Conservation (phyloP, 2,888 invertebrate species). For the Drosophila cognata region DNA sequence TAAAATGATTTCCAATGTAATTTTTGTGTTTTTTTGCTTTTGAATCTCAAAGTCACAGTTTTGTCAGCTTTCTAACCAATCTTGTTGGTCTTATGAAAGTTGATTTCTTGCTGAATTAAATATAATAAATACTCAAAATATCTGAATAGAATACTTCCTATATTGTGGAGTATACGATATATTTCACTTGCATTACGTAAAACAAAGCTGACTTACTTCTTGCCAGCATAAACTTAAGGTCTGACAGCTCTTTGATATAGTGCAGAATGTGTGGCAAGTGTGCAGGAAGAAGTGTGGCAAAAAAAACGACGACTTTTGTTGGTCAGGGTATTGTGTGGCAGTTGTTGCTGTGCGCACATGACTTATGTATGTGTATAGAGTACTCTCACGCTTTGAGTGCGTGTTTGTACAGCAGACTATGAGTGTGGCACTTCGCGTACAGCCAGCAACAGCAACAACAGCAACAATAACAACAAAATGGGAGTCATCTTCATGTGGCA, state of each 20-base stretch:
- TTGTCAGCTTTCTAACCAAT: neutral
- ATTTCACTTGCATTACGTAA: slow-evolving; percentile 8
- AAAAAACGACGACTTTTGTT: slow-evolving; percentile 5
- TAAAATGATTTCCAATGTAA: neutral
- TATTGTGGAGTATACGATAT: neutral
- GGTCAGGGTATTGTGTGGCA: neutral
- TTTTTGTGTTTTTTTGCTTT: neutral
- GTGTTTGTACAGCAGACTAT: slow-evolving; percentile 26
- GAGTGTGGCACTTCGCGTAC: slow-evolving; percentile 43
- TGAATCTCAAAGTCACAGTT: rapidly evolving
- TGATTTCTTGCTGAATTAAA: neutral
- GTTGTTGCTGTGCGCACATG: slow-evolving; percentile 32
- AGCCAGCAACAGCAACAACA: neutral
- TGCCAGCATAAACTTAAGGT: slow-evolving; percentile 21
- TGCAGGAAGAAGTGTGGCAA: neutral
- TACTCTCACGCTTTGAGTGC: slow-evolving; percentile 19
- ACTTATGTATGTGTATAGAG: slow-evolving; percentile 19
- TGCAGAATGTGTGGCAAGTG: slow-evolving; percentile 22
- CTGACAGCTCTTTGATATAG: slow-evolving; percentile 44
- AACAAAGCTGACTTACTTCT: slow-evolving; percentile 21
- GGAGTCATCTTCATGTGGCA: slow-evolving; percentile 40
- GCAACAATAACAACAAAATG: slow-evolving; percentile 12
- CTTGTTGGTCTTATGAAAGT: neutral
- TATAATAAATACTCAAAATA: neutral
- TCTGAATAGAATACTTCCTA: neutral